Conservation (phyloP, 2,888 invertebrate genomes). For the Cistogaster globosa region DNA sequence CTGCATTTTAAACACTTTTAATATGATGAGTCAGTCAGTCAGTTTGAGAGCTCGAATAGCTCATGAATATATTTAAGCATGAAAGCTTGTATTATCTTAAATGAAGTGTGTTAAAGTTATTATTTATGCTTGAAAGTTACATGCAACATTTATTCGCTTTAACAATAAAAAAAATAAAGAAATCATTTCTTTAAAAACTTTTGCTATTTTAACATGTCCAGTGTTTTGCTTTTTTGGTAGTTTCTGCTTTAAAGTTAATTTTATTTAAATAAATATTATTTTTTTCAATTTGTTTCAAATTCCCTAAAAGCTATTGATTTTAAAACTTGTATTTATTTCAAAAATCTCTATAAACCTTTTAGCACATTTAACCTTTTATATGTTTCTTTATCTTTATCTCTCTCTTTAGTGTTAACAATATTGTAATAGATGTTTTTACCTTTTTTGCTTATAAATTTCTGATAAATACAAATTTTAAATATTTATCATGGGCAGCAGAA, state of each 20-base stretch:
- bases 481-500: slow-evolving; percentile 7
- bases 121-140: too few species aligned
- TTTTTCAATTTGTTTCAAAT: not conserved
- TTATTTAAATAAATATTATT: not conserved
- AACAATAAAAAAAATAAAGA: too few species aligned
- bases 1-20: not conserved
- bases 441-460: slow-evolving; percentile 5
- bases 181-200: too few species aligned
- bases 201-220: too few species aligned
- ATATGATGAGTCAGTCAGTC: slow-evolving; percentile 1
- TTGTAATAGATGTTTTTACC: slow-evolving; percentile 22
- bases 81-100: too few species aligned
- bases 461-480: slow-evolving; percentile 21
- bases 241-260: not conserved
- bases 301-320: not conserved
- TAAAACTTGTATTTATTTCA: not conserved
- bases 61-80: not conserved
- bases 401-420: slow-evolving; percentile 1
- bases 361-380: slow-evolving; percentile 44
- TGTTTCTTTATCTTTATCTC: slow-evolving; percentile 53
- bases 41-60: not conserved
- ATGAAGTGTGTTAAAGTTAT: too few species aligned
- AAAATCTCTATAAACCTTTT: slow-evolving; percentile 29
- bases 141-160: too few species aligned
- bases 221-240: not conserved